Conservation (phyloP, 2,113 vertebrate genomes). For the Willisornis vidua region DNA sequence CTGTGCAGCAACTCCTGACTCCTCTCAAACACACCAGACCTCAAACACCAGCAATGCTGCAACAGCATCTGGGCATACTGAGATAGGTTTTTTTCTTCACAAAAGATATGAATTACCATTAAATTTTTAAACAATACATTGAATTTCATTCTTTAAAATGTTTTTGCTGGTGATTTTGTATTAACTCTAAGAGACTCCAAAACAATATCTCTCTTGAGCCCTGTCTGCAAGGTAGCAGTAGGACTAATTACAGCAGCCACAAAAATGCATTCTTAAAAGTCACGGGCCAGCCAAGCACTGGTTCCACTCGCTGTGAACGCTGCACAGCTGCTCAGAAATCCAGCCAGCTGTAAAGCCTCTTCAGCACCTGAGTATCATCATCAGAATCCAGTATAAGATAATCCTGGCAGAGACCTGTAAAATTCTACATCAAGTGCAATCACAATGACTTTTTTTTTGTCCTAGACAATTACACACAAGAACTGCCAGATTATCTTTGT, state of each 20-base stretch:
- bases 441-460: background rate
- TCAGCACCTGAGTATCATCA: background rate
- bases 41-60: background rate
- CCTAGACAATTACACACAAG: background rate
- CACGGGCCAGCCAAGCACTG: background rate
- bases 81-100: background rate
- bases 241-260: background rate
- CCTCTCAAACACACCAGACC: background rate
- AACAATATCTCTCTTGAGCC: background rate
- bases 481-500: background rate
- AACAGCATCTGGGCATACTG: background rate
- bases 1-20: rapidly evolving
- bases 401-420: background rate
- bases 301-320: rapidly evolving
- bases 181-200: background rate
- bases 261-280: background rate
- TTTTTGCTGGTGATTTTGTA: background rate
- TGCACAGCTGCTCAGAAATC: background rate
- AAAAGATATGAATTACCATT: background rate
- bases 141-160: background rate
- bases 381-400: background rate
- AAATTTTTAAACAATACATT: background rate
- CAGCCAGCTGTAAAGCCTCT: background rate
- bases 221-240: background rate
- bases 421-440: background rate